Base-by-base conservation (phyloP, 35 echinoderm and acorn worm genomes). In the Lytechinus variegatus region DNA sequence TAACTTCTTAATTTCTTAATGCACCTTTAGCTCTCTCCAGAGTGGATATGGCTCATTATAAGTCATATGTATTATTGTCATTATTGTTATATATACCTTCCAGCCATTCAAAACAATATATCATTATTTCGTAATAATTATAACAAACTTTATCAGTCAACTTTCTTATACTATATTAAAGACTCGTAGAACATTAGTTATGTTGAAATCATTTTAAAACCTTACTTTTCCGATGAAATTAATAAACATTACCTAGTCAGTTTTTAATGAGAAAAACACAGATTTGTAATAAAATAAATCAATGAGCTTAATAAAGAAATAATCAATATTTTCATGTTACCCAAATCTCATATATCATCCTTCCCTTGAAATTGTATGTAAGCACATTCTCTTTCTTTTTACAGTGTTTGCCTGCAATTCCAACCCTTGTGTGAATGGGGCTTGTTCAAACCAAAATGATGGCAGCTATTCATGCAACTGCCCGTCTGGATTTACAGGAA, bases 381-480 rank as follows among this genome's bases (percentile, higher is more conserved):
- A 12, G 9, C 56, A 58, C 52, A 90, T 90, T 90, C 52, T 54
- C 10, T 44, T 33, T 52, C 9, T 21, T 90, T 90, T 90, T 52
- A 55, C 10, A 93, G 92, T 53, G 16, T 54, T 27, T 55, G 92
- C 92, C 0, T 93, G 92, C 28, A 93, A 93, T 57, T 93, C 92
- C 9, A 93, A 93, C 55, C 92, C 92, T 27, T 93, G 92, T 93
- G 92, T 93, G 6, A 93, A 93, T 55, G 92, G 92, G 11, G 92
- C 92, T 57, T 93, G 92, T 57, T 55, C 92, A 28, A 93, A 93
- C 92, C 28, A 11, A 27, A 57, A 57, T n/a, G 55, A 27, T 56
- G 92, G 88, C 88, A 90, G 92, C 52, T 97, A 95, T 72, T 53
- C 61, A 10, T 97, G 96, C 24, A 71, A 91, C 87, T 97, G 96